Base-by-base conservation (phyloP, 2,888 invertebrate genomes). In the Willowsia nigromaculata region DNA sequence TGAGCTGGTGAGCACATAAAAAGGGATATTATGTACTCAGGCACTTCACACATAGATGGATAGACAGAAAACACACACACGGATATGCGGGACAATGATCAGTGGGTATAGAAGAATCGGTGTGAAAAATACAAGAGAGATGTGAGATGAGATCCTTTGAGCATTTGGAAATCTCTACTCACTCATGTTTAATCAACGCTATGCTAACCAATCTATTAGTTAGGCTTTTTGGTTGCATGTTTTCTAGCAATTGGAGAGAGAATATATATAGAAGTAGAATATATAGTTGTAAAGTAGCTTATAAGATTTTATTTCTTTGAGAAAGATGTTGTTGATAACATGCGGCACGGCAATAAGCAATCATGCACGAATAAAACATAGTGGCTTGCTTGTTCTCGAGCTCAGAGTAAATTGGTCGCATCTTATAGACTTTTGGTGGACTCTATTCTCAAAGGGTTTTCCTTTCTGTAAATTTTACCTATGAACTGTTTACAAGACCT, bases 331-430 rank as follows among this genome's bases (percentile, higher is more conserved):
- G n/a, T n/a, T n/a, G n/a, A n/a, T n/a, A n/a, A n/a, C 25, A 76
- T 76, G 50, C 76, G 50, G 76, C 76, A 74, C 50, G 76, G 76
- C 76, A 76, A 74, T 74, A 74, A 74, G 76, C 76, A 76, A 76
- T 76, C 76, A 50, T 50, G 25, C 65, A 65, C 7, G n/a, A n/a
- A n/a, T n/a, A n/a, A n/a, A n/a, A n/a, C n/a, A n/a, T n/a, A n/a
- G n/a, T n/a, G n/a, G n/a, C n/a, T n/a, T n/a, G n/a, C n/a, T n/a
- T n/a, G n/a, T n/a, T n/a, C n/a, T n/a, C n/a, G n/a, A n/a, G n/a
- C n/a, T n/a, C n/a, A n/a, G n/a, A n/a, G n/a, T n/a, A n/a, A n/a
- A n/a, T n/a, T n/a, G n/a, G 53, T 53, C 6, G 56, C 25, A 9
- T 56, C 0, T 56, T 56, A 6, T 56, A 9, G 25, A 25, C 2